Percentiles rank a stretch among this genome's conserved stretches.
Conservation (phyloP, 2,797 vertebrate species). For the Alectoris magna region DNA sequence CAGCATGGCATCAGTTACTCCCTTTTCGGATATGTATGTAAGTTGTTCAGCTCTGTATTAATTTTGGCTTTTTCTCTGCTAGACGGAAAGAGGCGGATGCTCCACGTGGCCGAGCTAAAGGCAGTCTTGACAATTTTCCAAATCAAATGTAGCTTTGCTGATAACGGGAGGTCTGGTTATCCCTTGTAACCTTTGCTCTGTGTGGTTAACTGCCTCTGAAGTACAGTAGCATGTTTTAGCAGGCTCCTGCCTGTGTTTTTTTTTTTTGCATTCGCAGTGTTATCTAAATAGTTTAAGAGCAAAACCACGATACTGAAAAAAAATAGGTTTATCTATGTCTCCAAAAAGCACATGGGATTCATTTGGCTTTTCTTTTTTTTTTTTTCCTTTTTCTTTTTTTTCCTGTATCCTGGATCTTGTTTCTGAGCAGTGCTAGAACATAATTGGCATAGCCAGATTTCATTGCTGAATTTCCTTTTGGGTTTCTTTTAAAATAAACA, state of each 20-base stretch:
- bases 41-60: conserved; percentile 35
- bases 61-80: conserved; percentile 42
- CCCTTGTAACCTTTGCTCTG: conserved; percentile 64
- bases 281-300: background rate
- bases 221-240: background rate
- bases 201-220: conserved; percentile 18
- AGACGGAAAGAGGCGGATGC: conserved; percentile 42
- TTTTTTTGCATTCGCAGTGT: background rate
- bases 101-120: conserved; percentile 53
- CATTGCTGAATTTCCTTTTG: background rate
- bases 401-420: background rate
- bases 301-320: background rate
- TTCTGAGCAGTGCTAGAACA: conserved; percentile 3
- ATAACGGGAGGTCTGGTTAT: conserved; percentile 66
- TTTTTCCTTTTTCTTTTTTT: background rate
- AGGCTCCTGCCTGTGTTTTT: background rate
- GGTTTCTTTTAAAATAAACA: conserved; percentile 36
- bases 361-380: background rate
- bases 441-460: conserved; percentile 3
- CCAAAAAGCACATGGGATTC: conserved; percentile 11
- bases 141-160: conserved; percentile 65
- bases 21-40: conserved; percentile 57
- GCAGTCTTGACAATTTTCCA: conserved; percentile 55
- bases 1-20: conserved; percentile 60
- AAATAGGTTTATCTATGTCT: background rate